A percentile compares a stretch with the other conserved stretches of the same genome.
These are phyloP conservation scores for Amiota communis DNA, from an alignment of 2,888 invertebrate species.

Conservation along the genomic window DNA sequence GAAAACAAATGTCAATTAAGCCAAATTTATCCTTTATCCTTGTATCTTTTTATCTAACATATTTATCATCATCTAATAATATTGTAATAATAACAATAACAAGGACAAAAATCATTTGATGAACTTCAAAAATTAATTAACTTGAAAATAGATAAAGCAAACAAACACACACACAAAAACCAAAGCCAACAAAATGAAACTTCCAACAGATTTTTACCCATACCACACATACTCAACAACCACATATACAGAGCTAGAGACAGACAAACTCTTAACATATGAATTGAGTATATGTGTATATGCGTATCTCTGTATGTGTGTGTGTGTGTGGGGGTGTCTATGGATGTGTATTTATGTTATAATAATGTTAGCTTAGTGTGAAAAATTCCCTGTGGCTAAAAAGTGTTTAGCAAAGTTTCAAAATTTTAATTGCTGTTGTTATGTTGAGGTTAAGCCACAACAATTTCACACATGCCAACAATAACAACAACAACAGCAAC, in stretches of 20 bases:
- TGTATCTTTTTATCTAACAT: too few species aligned
- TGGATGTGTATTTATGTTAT: too few species aligned
- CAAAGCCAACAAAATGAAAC: not conserved
- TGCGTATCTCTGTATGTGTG: not conserved
- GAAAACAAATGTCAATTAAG: too few species aligned
- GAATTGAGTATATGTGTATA: conserved; percentile 9
- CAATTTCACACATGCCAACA: conserved; percentile 45
- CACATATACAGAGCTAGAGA: not conserved
- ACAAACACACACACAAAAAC: not conserved
- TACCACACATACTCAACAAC: not conserved
- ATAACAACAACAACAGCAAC: conserved; percentile 3
- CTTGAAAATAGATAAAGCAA: conserved; percentile 29
- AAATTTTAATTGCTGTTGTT: conserved; percentile 57
- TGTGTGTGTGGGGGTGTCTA: too few species aligned
- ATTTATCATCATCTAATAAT: too few species aligned
- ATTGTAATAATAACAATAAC: conserved; percentile 36
- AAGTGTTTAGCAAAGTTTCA: conserved; percentile 52
- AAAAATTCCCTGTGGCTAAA: conserved; percentile 32
- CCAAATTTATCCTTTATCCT: too few species aligned
- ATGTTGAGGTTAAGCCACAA: conserved; percentile 61
- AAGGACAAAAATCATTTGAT: conserved; percentile 35
- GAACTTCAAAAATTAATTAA: conserved; percentile 45
- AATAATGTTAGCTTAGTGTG: not conserved
- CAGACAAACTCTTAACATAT: too few species aligned
- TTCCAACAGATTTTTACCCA: conserved; percentile 1